Evolutionary conservation across 2,888 invertebrate genomes (phyloP).

Genomic region (Microchrysa polita): DNA sequence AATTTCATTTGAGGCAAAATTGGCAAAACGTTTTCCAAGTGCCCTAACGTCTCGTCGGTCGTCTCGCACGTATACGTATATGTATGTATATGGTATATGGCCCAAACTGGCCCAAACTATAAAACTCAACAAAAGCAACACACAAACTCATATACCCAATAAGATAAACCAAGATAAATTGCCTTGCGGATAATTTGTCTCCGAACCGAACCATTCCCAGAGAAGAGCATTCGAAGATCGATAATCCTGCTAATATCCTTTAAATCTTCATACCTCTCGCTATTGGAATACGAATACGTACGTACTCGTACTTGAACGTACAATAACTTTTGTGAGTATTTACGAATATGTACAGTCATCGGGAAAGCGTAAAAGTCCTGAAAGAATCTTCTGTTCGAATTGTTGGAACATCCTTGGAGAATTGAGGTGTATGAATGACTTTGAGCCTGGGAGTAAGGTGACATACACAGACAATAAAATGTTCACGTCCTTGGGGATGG

Average conservation of each 20-base stretch:
- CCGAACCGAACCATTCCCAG: conserved; percentile 37
- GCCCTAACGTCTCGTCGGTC: not conserved
- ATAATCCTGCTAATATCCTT: conserved; percentile 37
- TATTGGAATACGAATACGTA: not conserved
- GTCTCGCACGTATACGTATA: not conserved
- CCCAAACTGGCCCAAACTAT: too few species aligned
- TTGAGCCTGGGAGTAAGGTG: conserved; percentile 1
- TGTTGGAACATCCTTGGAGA: conserved; percentile 9
- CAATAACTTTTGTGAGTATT: too few species aligned
- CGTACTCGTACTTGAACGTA: too few species aligned
- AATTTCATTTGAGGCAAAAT: conserved; percentile 22
- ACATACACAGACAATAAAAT: conserved; percentile 1
- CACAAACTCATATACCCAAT: conserved; percentile 40
- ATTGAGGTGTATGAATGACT: not conserved
- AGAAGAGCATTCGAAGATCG: conserved; percentile 18
- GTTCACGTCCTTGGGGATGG: not conserved
- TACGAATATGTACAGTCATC: not conserved
- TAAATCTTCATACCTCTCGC: conserved; percentile 1
- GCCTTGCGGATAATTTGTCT: conserved; percentile 51
- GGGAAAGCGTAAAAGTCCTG: not conserved
- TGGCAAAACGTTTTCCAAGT: conserved; percentile 17
- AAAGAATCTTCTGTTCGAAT: not conserved
- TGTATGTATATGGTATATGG: too few species aligned
- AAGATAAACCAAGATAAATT: conserved; percentile 51
- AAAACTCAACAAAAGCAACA: conserved; percentile 25